A percentile compares a stretch with the other conserved stretches of the same genome.
Conservation (phyloP, 2,797 vertebrate species). For the Onychomys torridus region DNA sequence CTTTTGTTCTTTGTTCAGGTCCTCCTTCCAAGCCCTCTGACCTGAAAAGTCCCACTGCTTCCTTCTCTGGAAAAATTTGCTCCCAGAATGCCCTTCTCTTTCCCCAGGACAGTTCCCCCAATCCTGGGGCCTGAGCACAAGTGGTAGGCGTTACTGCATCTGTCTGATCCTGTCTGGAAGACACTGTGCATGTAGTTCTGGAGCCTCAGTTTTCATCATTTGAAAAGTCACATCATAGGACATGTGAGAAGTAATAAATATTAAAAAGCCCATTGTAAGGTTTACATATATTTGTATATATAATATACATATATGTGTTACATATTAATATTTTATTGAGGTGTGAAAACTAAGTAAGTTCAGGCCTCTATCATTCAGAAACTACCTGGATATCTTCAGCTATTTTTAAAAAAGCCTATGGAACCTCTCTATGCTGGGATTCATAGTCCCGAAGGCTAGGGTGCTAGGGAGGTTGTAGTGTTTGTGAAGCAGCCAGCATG, state of each 20-base stretch:
- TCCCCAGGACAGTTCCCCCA: no score
- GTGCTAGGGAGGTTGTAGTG: not conserved
- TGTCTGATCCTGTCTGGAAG: not conserved
- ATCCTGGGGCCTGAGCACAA: not conserved
- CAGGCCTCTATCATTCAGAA: constrained; percentile 24
- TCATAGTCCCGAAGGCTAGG: not conserved
- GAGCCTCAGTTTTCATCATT: not conserved
- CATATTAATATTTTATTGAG: not conserved
- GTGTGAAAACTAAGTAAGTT: not conserved
- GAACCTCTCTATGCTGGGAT: not conserved
- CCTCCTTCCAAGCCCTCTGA: not conserved
- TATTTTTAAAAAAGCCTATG: not conserved
- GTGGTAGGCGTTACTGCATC: not conserved
- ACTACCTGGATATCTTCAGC: not conserved
- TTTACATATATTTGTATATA: not conserved
- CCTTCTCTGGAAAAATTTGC: not conserved
- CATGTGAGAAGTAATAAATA: not conserved
- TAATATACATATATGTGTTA: not conserved
- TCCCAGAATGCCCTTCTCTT: not conserved
- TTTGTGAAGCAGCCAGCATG: not conserved
- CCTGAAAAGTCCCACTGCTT: not conserved
- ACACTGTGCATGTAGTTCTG: not conserved
- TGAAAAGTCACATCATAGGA: not conserved
- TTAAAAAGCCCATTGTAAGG: not conserved
- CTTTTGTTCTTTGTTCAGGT: constrained; percentile 4